Conservation (phyloP, 2,113 vertebrate genomes). For the Ceratotherium simum region DNA sequence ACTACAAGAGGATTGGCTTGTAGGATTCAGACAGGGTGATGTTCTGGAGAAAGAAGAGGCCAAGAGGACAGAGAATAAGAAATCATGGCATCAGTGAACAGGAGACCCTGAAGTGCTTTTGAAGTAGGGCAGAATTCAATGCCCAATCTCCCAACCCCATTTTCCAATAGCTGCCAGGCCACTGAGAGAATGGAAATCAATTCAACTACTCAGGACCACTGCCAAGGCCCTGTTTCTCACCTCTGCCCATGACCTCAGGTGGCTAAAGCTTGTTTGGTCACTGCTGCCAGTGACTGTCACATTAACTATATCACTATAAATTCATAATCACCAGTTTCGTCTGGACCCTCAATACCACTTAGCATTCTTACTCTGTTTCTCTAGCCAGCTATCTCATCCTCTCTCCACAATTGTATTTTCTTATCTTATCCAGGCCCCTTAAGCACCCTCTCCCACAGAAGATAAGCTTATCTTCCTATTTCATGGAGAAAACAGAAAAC, state of each 20-base stretch:
- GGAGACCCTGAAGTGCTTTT: background rate
- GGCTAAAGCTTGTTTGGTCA: background rate
- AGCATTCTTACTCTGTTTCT: background rate
- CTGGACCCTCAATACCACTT: background rate
- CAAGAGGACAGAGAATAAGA: background rate
- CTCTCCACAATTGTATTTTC: background rate
- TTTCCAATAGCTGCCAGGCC: background rate
- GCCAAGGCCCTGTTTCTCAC: background rate
- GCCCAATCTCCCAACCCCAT: background rate
- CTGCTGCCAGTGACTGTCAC: background rate
- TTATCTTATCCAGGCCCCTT: background rate
- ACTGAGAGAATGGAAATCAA: background rate
- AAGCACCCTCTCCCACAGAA: background rate
- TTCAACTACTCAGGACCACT: background rate
- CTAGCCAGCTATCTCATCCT: background rate
- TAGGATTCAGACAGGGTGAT: background rate
- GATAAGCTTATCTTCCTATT: background rate
- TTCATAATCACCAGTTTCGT: background rate
- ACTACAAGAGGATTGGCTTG: background rate
- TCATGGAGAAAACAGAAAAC: background rate
- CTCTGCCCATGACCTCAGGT: background rate
- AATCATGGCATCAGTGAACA: background rate
- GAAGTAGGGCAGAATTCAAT: background rate
- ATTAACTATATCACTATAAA: background rate
- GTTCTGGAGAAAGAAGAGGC: background rate